Conservation (phyloP, 2,797 vertebrate species). For the Myripristis murdjan region DNA sequence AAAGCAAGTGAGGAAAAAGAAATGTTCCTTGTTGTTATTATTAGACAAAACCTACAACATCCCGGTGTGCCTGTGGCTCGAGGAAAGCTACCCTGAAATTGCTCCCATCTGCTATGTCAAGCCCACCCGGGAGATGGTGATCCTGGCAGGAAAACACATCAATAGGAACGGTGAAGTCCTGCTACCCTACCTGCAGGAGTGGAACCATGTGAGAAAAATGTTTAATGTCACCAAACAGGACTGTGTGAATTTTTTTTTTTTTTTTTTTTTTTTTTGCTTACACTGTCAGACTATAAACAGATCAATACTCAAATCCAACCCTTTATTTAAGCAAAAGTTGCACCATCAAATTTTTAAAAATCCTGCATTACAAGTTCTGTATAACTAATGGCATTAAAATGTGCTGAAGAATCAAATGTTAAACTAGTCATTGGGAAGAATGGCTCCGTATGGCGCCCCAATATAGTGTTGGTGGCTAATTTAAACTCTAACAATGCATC, state of each 20-base stretch:
- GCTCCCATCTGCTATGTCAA: constrained; percentile 94
- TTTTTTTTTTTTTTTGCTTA: too few relatives aligned
- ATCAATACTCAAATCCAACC: neutral
- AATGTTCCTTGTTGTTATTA: neutral
- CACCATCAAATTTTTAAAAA: too few relatives aligned
- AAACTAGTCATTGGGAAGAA: too few relatives aligned
- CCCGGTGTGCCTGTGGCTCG: constrained; percentile 92
- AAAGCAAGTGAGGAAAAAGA: neutral
- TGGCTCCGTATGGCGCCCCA: too few relatives aligned
- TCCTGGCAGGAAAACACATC: constrained; percentile 88
- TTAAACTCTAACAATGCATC: too few relatives aligned
- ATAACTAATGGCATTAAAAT: too few relatives aligned
- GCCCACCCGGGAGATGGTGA: constrained; percentile 91
- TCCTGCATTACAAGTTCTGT: too few relatives aligned
- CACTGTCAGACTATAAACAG: neutral
- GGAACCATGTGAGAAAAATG: constrained; percentile 69
- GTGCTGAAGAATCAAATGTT: too few relatives aligned
- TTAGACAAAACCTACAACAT: constrained; percentile 91
- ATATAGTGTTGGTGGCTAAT: too few relatives aligned
- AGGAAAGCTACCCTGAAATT: constrained; percentile 91
- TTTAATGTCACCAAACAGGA: neutral
- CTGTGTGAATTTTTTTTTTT: neutral
- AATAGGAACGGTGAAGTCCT: constrained; percentile 79
- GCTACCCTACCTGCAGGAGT: constrained; percentile 81
- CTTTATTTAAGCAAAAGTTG: too few relatives aligned